Evolutionary conservation across 35 echinoderm and acorn worm genomes (phyloP), one percentile per base, ranked within the genome.

Genomic region (Heliocidaris tuberculata): DNA sequence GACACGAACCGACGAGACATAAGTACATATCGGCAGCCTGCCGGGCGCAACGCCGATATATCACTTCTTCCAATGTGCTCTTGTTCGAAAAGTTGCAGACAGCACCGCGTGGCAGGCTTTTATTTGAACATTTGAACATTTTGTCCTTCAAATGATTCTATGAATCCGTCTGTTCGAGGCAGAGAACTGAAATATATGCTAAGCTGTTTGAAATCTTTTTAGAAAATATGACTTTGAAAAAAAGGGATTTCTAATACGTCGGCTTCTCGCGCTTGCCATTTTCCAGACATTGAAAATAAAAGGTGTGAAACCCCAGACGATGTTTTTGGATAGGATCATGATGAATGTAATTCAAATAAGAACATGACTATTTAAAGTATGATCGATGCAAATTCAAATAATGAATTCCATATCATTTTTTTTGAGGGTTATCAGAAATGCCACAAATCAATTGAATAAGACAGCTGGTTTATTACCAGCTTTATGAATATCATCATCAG

Each of bases 21-120:
- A 48, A 89, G 87, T 89, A 89, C 87, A 89, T 89, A 89, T 89
- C 29, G 21, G 87, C 87, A 32, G 47, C 19, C 87, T 47, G 47
- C 87, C 31, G 47, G 87, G 87, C 31, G 29, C 47, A 48, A 16
- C 87, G 87, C 47, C 13, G 70, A 29, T 89, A 30, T 35, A 89
- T 48, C 32, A 13, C 87, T 78, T 78, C 19, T 15, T 70, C 24
- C 7, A 7, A 78, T 7, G 19, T 19, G 21, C 21, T n/a, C 19
- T 78, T 42, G 35, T 42, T 78, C 65, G 65, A 27, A 78, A 78
- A 21, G 65, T 27, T 24, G 65, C 65, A 78, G 65, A 78, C 65
- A 78, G 65, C 65, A 78, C 15, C 24, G 27, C 19, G 65, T 78
- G 65, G 65, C 60, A 5, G 60, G 60, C 21, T n/a, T 78, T 6